phyloP scores from a whole-genome alignment of 1,140 invertebrate genomes.

The Tribolium madens region DNA sequence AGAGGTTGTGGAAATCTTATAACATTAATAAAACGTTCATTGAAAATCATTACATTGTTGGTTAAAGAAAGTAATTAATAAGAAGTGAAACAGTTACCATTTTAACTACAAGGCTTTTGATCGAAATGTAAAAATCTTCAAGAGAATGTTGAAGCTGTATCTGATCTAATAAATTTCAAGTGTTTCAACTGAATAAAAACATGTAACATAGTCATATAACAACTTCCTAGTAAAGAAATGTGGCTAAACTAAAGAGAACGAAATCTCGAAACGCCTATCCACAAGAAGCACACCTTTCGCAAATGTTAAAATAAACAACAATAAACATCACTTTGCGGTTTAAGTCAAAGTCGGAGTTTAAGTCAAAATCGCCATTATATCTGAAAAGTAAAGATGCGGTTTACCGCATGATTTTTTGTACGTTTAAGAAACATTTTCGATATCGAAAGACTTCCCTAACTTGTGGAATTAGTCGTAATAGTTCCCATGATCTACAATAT shows the following conservation, averaged over 20 bases:
- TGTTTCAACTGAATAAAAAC: conserved; percentile 44
- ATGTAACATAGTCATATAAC: conserved; percentile 43
- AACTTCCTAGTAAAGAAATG: conserved; percentile 49
- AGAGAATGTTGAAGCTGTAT: conserved; percentile 45
- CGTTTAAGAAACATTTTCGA: neutral
- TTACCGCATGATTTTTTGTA: conserved; percentile 12
- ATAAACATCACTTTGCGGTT: conserved; percentile 11
- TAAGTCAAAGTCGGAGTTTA: conserved; percentile 11
- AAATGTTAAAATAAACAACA: conserved; percentile 42
- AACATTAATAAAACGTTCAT: too few species aligned
- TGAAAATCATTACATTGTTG: conserved; percentile 9
- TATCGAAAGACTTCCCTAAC: neutral
- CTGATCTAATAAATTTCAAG: conserved; percentile 48
- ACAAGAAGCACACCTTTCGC: conserved; percentile 16
- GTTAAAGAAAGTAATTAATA: conserved; percentile 28
- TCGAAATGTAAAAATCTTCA: neutral
- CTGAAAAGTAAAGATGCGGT: conserved; percentile 35
- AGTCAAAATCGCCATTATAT: neutral
- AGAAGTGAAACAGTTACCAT: neutral
- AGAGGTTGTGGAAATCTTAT: too few species aligned
- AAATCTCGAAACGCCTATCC: conserved; percentile 21
- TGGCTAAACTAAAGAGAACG: conserved; percentile 31
- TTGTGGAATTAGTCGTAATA: neutral
- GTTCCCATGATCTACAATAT: neutral
- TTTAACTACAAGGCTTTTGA: conserved; percentile 24